Conservation (phyloP, 2,888 invertebrate species). For the Eristalis intricaria region DNA sequence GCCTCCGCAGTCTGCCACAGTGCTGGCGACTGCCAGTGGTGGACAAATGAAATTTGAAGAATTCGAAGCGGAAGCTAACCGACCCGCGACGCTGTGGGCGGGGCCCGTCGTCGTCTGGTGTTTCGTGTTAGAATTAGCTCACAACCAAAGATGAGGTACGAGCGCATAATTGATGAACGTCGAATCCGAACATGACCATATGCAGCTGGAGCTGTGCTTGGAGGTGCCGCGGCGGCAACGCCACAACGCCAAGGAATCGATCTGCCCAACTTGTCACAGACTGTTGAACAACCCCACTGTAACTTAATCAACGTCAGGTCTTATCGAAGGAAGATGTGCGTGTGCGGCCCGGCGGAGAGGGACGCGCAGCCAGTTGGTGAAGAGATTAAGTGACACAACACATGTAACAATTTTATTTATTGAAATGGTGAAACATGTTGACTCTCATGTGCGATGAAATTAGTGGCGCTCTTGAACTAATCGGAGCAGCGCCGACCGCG, state of each 20-base stretch:
- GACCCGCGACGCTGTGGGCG: not conserved
- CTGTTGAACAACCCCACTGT: slow-evolving; percentile 47
- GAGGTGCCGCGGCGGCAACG: not conserved
- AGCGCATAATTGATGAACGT: slow-evolving; percentile 55
- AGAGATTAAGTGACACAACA: slow-evolving; percentile 70
- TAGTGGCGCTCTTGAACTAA: slow-evolving; percentile 70
- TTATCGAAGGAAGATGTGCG: slow-evolving; percentile 43
- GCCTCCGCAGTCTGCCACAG: not conserved
- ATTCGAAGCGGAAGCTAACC: slow-evolving; percentile 5
- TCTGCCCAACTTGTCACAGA: slow-evolving; percentile 55
- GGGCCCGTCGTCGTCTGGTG: not conserved
- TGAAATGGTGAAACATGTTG: slow-evolving; percentile 67
- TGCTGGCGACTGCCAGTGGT: not conserved
- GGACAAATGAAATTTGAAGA: slow-evolving; percentile 5
- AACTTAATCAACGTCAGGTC: slow-evolving; percentile 64
- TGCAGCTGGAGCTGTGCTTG: slow-evolving; percentile 32
- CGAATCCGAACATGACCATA: slow-evolving; percentile 53
- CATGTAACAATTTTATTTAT: slow-evolving; percentile 70
- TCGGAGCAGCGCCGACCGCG: slow-evolving; percentile 40
- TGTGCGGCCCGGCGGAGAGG: slow-evolving; percentile 1
- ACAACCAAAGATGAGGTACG: slow-evolving; percentile 28
- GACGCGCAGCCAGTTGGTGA: slow-evolving; percentile 38
- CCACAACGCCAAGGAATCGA: not conserved
- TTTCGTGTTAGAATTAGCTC: not conserved
- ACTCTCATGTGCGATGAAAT: slow-evolving; percentile 65